Conservation (phyloP, 2,888 invertebrate species). For the Salticus scenicus region DNA sequence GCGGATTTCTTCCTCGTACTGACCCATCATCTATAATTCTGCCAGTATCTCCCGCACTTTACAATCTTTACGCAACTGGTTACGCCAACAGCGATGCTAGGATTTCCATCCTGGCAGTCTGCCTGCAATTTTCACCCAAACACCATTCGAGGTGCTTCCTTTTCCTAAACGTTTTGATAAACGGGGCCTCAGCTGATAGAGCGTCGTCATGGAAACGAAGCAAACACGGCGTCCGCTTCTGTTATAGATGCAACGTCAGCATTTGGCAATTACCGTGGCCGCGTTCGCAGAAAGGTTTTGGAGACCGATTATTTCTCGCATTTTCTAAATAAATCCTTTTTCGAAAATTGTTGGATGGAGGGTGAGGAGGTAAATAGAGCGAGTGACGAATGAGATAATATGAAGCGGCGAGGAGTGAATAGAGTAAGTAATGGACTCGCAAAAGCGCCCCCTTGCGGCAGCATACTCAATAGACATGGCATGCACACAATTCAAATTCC, state of each 20-base stretch:
- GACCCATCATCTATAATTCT: too few relatives aligned
- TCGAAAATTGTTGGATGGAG: slow-evolving; percentile 54
- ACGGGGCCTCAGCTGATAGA: slow-evolving; percentile 63
- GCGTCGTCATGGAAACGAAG: slow-evolving; percentile 57
- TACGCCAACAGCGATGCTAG: slow-evolving; percentile 34
- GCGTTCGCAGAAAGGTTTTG: slow-evolving; percentile 48
- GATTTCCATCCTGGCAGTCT: slow-evolving; percentile 18
- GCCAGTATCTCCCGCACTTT: too few relatives aligned
- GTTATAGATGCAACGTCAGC: slow-evolving; percentile 70
- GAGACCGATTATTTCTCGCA: slow-evolving; percentile 69
- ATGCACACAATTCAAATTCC: slow-evolving; percentile 70
- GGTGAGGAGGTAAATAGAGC: slow-evolving; percentile 55
- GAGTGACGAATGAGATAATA: slow-evolving; percentile 69
- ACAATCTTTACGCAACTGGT: too few relatives aligned
- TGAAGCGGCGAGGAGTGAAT: slow-evolving; percentile 60
- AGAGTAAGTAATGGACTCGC: slow-evolving; percentile 62
- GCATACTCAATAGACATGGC: slow-evolving; percentile 67
- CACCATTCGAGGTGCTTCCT: slow-evolving; percentile 47
- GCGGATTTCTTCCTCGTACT: too few relatives aligned
- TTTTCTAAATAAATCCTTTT: slow-evolving; percentile 70
- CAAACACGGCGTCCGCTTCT: slow-evolving; percentile 30
- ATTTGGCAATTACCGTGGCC: slow-evolving; percentile 68
- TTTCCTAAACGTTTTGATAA: slow-evolving; percentile 62
- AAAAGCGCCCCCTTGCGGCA: slow-evolving; percentile 38
- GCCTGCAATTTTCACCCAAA: slow-evolving; percentile 51